These are phyloP conservation scores for Schizothorax lantsangensis DNA, from an alignment of 2,797 vertebrate genomes.

Conservation along the genomic window DNA sequence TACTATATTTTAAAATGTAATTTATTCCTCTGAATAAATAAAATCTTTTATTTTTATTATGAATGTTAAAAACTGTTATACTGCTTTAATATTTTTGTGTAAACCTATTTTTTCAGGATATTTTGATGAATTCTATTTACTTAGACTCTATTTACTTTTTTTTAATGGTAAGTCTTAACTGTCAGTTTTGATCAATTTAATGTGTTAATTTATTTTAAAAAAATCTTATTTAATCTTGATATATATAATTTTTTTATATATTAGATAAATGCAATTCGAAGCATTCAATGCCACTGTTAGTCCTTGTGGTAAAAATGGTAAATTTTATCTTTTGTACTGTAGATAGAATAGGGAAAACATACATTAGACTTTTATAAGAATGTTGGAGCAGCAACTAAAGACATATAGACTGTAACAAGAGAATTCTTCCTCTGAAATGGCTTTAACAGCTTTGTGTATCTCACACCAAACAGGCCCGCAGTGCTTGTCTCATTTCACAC, in stretches of 20 bases:
- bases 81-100: not conserved
- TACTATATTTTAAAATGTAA: not conserved
- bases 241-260: not conserved
- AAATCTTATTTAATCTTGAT: not conserved
- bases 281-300: not conserved
- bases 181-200: not conserved
- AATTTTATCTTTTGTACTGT: not conserved
- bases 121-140: not conserved
- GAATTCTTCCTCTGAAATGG: not conserved
- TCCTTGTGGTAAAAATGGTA: not conserved
- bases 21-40: not conserved
- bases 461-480: conserved; percentile 36
- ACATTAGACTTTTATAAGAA: not conserved
- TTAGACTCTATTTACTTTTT: not conserved
- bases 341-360: not conserved
- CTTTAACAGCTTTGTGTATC: conserved; percentile 18
- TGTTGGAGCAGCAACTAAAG: not conserved
- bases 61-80: not conserved
- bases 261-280: not conserved
- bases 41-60: not conserved
- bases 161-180: not conserved
- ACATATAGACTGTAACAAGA: not conserved
- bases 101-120: not conserved
- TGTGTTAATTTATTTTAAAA: not conserved
- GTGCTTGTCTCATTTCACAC: conserved; percentile 32